phyloP scores from a whole-genome alignment of 1,140 invertebrate genomes.

The Subanguina moxae region DNA sequence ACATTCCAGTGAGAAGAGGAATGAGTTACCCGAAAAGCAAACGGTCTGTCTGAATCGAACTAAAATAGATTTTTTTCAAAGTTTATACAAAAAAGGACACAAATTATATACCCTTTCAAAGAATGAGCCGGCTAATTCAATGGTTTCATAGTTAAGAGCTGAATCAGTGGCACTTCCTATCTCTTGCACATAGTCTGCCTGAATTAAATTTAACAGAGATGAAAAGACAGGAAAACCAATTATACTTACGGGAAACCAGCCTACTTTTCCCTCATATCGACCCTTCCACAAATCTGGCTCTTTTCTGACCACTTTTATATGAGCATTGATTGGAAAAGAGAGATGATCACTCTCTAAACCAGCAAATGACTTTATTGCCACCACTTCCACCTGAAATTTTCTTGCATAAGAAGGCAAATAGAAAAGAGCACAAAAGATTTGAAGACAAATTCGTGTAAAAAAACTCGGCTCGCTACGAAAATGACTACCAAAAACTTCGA shows the following conservation, averaged over 20 bases:
- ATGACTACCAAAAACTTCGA: too few relatives aligned
- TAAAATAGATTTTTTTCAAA: conserved; percentile 4
- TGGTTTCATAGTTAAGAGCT: conserved; percentile 49
- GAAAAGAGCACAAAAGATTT: too few relatives aligned
- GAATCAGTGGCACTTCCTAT: conserved; percentile 16
- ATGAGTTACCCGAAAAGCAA: conserved; percentile 41
- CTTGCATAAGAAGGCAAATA: not conserved
- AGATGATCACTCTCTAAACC: conserved; percentile 41
- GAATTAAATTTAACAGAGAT: too few relatives aligned
- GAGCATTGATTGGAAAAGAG: conserved; percentile 46
- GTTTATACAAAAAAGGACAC: not conserved
- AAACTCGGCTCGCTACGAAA: too few relatives aligned
- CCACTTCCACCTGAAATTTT: conserved; percentile 38
- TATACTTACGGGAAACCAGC: conserved; percentile 52
- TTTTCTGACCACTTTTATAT: conserved; percentile 48
- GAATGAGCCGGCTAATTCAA: conserved; percentile 48
- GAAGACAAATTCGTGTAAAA: too few relatives aligned
- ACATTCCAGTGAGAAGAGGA: conserved; percentile 44
- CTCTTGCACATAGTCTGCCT: conserved; percentile 45
- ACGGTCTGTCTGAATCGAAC: conserved; percentile 19
- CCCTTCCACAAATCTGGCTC: conserved; percentile 54
- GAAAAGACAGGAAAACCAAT: too few relatives aligned
- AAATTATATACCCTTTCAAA: conserved; percentile 37
- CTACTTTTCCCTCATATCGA: conserved; percentile 35
- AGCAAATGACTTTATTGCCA: conserved; percentile 44